Conservation (phyloP, 2,797 vertebrate species). For the Salarias fasciatus region DNA sequence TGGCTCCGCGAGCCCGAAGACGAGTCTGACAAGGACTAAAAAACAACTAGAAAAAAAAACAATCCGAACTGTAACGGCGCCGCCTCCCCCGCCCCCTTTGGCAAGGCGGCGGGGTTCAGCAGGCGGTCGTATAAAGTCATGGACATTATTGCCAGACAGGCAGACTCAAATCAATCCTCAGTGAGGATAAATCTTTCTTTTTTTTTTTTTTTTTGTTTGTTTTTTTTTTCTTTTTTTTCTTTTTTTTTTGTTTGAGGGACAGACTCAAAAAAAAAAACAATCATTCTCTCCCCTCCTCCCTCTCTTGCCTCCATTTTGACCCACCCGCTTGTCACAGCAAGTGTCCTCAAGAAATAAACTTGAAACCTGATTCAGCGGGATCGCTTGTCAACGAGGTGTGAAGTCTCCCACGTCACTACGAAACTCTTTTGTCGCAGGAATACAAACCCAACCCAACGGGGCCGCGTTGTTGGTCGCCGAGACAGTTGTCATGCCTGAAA, state of each 20-base stretch:
- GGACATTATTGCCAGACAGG: slow-evolving; percentile 73
- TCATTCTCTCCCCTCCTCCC: slow-evolving; percentile 69
- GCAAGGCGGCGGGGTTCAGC: slow-evolving; percentile 47
- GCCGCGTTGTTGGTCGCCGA: slow-evolving; percentile 75
- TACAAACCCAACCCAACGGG: slow-evolving; percentile 77
- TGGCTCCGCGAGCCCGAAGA: slow-evolving; percentile 97
- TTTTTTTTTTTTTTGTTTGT: slow-evolving; percentile 52
- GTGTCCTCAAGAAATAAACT: slow-evolving; percentile 78
- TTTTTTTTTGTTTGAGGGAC: slow-evolving; percentile 64
- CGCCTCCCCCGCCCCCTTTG: slow-evolving; percentile 46
- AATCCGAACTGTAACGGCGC: slow-evolving; percentile 34
- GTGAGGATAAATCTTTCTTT: slow-evolving; percentile 77
- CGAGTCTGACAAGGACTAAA: slow-evolving; percentile 96
- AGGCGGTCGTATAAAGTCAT: slow-evolving; percentile 45
- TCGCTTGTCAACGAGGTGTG: slow-evolving; percentile 75
- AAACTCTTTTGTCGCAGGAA: slow-evolving; percentile 61
- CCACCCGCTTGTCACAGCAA: slow-evolving; percentile 76
- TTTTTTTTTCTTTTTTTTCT: slow-evolving; percentile 48
- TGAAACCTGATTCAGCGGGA: slow-evolving; percentile 76
- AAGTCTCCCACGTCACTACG: slow-evolving; percentile 70
- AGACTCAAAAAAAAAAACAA: slow-evolving; percentile 78
- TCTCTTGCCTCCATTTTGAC: slow-evolving; percentile 72
- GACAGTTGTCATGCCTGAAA: slow-evolving; percentile 67
- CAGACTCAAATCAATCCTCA: slow-evolving; percentile 81
- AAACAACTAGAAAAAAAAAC: slow-evolving; percentile 13